A percentile compares a stretch with the other conserved stretches of the same genome.
phyloP scores from a whole-genome alignment of 1,140 invertebrate species.

The Teleogryllus occipitalis region DNA sequence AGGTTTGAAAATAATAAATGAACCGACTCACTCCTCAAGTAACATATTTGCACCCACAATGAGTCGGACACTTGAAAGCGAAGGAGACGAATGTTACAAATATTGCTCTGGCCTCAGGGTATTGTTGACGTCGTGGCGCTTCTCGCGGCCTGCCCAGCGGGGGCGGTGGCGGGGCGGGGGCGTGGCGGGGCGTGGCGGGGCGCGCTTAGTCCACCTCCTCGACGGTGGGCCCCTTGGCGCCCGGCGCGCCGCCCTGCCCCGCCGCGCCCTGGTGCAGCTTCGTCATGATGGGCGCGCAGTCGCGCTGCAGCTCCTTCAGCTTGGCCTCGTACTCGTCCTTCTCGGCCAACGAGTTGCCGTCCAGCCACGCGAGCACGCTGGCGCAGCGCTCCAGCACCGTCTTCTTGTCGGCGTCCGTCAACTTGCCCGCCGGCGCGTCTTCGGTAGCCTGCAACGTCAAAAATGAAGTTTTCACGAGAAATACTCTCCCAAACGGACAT shows the following conservation, averaged over 20 bases:
- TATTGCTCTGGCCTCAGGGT: too few relatives aligned
- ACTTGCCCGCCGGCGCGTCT: constrained; percentile 31
- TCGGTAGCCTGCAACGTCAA: constrained; percentile 30
- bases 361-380: constrained; percentile 42
- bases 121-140: neutral
- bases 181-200: neutral
- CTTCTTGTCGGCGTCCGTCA: constrained; percentile 34
- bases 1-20: too few relatives aligned
- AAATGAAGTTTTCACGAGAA: neutral
- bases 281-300: constrained; percentile 65
- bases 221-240: constrained; percentile 43
- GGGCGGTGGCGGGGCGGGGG: too few relatives aligned
- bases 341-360: constrained; percentile 58
- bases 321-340: constrained; percentile 69
- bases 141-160: neutral
- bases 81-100: too few relatives aligned
- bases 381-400: constrained; percentile 37
- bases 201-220: constrained; percentile 54
- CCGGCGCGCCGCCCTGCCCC: constrained; percentile 16
- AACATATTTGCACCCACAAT: too few relatives aligned
- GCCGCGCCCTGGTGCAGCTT: constrained; percentile 56
- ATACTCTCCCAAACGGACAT: too few relatives aligned
- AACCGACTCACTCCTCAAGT: too few relatives aligned
- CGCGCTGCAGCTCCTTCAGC: constrained; percentile 59
- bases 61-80: too few relatives aligned